These are phyloP conservation scores for Colaptes auratus DNA, from an alignment of 2,113 vertebrate species.

Conservation along the genomic window DNA sequence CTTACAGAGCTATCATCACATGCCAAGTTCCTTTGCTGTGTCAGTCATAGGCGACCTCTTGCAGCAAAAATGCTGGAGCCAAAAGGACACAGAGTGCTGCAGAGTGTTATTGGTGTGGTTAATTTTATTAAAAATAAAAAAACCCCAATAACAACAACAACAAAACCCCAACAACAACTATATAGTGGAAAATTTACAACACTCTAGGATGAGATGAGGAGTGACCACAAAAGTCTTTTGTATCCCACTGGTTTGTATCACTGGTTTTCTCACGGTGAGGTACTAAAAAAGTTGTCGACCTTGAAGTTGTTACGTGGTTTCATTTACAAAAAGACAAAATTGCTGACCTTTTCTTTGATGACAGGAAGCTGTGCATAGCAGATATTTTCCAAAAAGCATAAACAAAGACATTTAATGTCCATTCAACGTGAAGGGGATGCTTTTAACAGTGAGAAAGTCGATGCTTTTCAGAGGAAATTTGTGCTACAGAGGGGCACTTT, in stretches of 20 bases:
- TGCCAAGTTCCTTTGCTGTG: neutral
- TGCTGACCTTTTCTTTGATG: neutral
- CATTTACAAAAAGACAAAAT: neutral
- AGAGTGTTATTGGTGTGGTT: neutral
- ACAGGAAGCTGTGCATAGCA: neutral
- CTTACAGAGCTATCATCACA: neutral
- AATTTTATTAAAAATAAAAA: neutral
- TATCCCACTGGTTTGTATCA: neutral
- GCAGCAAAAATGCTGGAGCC: neutral
- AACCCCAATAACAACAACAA: too few relatives aligned
- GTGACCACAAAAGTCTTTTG: neutral
- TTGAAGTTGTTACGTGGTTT: neutral
- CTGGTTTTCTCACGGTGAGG: neutral
- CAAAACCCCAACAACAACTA: neutral
- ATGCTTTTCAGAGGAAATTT: neutral
- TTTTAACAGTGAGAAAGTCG: neutral
- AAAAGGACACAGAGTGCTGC: neutral
- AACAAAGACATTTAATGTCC: too few relatives aligned
- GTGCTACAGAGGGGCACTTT: neutral
- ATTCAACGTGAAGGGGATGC: neutral
- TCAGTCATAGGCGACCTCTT: neutral
- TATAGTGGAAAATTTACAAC: neutral
- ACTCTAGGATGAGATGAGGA: neutral
- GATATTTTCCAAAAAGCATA: neutral
- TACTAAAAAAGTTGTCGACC: neutral